Base-by-base conservation (phyloP, 2,113 vertebrate species). In the Oostethus manadensis region DNA sequence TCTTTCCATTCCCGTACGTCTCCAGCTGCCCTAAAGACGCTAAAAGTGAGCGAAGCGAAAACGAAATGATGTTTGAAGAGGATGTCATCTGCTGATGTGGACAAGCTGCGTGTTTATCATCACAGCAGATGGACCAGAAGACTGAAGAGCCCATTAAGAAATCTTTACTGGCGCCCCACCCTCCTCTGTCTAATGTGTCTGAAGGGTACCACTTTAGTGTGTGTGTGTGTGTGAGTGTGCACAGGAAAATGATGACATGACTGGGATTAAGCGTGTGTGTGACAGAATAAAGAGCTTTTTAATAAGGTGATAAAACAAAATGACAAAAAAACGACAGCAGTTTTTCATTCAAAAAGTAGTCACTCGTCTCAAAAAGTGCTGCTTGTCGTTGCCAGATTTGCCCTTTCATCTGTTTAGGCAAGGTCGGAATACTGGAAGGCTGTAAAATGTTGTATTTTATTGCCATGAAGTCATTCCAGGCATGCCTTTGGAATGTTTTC, bases 141-240 rank as follows among this genome's bases (percentile, higher is more conserved):
- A 79, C 58, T 22, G 67, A 76, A 70, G 67, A 83, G 79, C 84
- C 84, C 87, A 88, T 87, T 85, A 87, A 85, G 83, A 83, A 83
- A 82, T 83, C 83, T 84, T 84, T 82, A 80, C 81, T 87, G 82
- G 82, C 42, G 87, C 87, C 87, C 85, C 85, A 87, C 87, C 87
- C 87, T 85, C 81, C 77, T 80, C 82, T 73, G 78, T 73, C 84
- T 86, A 86, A 85, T 88, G 84, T 86, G 79, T 86, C 78, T 78
- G 71, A 83, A 79, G 81, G 71, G 78, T 68, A 81, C 82, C 82
- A 82, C 79, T 84, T 81, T 84, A 77, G 73, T 69, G 53, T 64
- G 71, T 50, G 62, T 46, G 68, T 58, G 48, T 62, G 66, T 58
- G 57, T 63, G 57, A 73, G 72, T 67, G 64, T 64, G 65, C 48